Base-by-base conservation (phyloP, 2,797 vertebrate species). In the Chanos chanos region DNA sequence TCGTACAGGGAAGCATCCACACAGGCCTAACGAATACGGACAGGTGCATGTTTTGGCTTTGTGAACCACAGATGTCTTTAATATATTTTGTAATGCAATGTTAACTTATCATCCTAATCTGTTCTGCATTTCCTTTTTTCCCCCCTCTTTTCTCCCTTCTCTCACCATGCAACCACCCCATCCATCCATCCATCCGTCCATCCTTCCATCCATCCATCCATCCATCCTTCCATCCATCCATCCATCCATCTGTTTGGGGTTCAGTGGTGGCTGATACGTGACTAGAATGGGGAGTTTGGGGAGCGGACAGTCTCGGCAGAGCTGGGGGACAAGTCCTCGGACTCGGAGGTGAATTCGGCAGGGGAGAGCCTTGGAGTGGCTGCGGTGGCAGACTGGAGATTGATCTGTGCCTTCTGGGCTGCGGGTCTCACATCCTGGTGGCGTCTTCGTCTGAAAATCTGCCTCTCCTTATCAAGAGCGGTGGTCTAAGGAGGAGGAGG, bases 381-480 rank as follows among this genome's bases (percentile, higher is more conserved):
- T 1, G 43, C 19, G 3, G 39, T 15, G 7, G 15, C 13, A 12
- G 48, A 44, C 27, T 24, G 39, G 33, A 71, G 39, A 48, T 28
- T 43, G 54, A 64, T 31, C 57, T 90, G 92, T 51, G 90, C 92
- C 21, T 85, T 52, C 66, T 84, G 81, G 48, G 69, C 1, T 4
- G 77, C 28, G 62, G 79, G 79, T 75, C 81, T 95, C 84, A 94
- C 92, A 94, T 95, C 92, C 89, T 90, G 89, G 91, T 96, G 77
- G 91, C 93, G 87, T 94, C 94, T 94, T 94, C 92, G 88, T 92
- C 91, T 76, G 93, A 98, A 93, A 93, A 95, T 88, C 92, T 96
- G 94, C 93, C 93, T 94, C 93, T 98, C 94, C 87, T 98, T 98
- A 94, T 98, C 95, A 93, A 98, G 94, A 92, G 95, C 86, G 89